Evolutionary conservation across 2,888 invertebrate species (phyloP), one percentile per base, ranked within the genome.

Genomic region (Acanthoscelides obtectus): DNA sequence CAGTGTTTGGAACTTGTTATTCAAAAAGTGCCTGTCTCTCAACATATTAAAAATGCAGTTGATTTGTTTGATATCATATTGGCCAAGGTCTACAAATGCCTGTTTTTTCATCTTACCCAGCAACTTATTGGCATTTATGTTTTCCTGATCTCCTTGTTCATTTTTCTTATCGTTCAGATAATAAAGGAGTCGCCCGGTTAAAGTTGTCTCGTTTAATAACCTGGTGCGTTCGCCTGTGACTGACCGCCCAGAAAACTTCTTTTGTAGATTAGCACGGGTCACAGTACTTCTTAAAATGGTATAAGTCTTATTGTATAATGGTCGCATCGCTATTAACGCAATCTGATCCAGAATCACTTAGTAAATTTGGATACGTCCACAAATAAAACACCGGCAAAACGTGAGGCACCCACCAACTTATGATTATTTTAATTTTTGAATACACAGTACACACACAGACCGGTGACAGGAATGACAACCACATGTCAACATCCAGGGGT

Each of bases 151-250:
- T 45, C 65, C 69, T 27, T 74, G 67, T 19, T 65, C 20, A 17
- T 20, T 69, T 64, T 73, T 76, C 65, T 72, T 75, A 68, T 67
- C 72, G 67, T 76, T 77, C 64, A 81, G 75, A 77, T 79, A 80
- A 20, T 74, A 67, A 65, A 81, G 73, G 68, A 81, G 75, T 21
- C 81, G 73, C 68, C 81, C 80, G 66, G 79, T 81, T 17, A 81
- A 75, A 1, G 81, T 81, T 45, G 71, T 71, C 72, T 75, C 74
- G 45, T 69, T 68, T 6, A 73, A 72, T 22, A 73, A 73, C 21
- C 45, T 70, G 22, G 72, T 25, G 64, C 71, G 71, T 25, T 75
- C 74, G 22, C 72, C 72, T 22, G 71, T 63, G 66, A 73, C 64
- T 21, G 72, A 66, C 3, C 69, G 72, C n/a, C 69, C 67, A 1